Evolutionary conservation across 2,797 vertebrate genomes (phyloP), one percentile per base, ranked within the genome.

Genomic region (Danio kyathit): DNA sequence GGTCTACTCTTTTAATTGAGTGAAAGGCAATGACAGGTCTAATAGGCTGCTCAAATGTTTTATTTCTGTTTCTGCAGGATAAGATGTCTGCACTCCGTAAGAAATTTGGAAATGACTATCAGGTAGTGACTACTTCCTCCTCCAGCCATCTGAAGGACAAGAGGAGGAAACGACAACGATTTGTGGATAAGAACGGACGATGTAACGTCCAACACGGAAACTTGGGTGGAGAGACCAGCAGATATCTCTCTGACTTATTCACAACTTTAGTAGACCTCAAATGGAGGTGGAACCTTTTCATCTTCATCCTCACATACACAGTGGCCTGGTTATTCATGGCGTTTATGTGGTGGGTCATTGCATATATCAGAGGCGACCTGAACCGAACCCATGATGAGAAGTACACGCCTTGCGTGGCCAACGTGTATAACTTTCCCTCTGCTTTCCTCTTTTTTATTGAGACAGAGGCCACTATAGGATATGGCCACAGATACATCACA

Each of bases 251-350:
- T 76, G 97, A 99, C 92, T 90, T 99, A 74, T 99, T 99, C 93
- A 99, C 97, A 86, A 99, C 98, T 7, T 90, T 99, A 83, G 98
- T 99, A 87, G 97, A 99, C 89, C 92, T 99, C 94, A 99, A 99
- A 96, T 99, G 97, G 97, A 96, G 97, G 86, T 99, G 97, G 97
- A 99, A 99, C 88, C 94, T 99, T 40, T 98, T 99, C 87, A 98
- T 99, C 87, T 99, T 99, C 91, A 96, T 99, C 90, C 95, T 99
- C 87, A 99, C 97, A 89, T 99, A 99, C 90, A 99, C 97, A 0
- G 97, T 99, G 86, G 98, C 98, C 65, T 99, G 98, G 98, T 96
- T 99, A 83, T 98, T 99, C 92, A 98, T 97, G 97, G 98, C 98
- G 83, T 98, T 93, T 54, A 97, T 99, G 97, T 99, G 98, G 98